These are phyloP conservation scores for Ernsta delagoae DNA, from an alignment of 2,888 invertebrate species.

Conservation along the genomic window DNA sequence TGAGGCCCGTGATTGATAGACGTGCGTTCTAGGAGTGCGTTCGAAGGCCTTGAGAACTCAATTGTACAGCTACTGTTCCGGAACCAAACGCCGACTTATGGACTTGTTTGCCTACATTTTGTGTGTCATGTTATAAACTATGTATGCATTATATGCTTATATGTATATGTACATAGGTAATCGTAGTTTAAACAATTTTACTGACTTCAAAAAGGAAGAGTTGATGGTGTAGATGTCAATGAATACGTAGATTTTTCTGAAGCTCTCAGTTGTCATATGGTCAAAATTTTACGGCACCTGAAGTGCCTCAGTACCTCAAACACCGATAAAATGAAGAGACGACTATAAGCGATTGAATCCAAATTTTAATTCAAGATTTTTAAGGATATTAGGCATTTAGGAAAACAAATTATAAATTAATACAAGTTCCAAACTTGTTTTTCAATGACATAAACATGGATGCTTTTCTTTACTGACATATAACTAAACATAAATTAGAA, in stretches of 20 bases:
- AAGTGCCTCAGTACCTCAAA: too few relatives aligned
- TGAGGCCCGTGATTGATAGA: slow-evolving; percentile 19
- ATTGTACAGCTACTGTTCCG: slow-evolving; percentile 25
- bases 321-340: too few relatives aligned
- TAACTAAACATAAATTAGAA: background rate
- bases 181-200: background rate
- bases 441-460: background rate
- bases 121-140: slow-evolving; percentile 13
- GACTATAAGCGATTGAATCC: too few relatives aligned
- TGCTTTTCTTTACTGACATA: background rate
- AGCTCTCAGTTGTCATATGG: too few relatives aligned
- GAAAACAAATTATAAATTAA: too few relatives aligned
- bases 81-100: slow-evolving; percentile 13
- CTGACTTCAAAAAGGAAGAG: background rate
- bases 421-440: background rate
- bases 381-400: too few relatives aligned
- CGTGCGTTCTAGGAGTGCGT: slow-evolving; percentile 8
- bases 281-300: too few relatives aligned
- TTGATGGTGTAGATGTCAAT: background rate
- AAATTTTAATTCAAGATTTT: too few relatives aligned
- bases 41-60: slow-evolving; percentile 24
- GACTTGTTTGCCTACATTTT: slow-evolving; percentile 14
- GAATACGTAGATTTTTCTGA: too few relatives aligned
- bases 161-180: too few relatives aligned
- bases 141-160: background rate